Base-by-base conservation (phyloP, 2,113 vertebrate genomes). In the Microcebus tavaratra region DNA sequence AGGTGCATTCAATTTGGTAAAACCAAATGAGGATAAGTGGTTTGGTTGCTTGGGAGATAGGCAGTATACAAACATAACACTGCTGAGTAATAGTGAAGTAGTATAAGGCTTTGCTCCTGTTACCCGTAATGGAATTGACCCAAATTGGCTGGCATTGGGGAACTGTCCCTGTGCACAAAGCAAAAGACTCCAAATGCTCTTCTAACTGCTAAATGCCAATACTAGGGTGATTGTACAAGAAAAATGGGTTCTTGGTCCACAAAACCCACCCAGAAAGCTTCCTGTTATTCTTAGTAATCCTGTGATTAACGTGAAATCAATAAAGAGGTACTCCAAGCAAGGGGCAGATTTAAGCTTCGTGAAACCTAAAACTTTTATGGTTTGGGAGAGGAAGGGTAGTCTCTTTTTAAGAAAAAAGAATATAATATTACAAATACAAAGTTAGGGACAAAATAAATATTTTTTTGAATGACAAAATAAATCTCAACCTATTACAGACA, bases 21-120 rank as follows among this genome's bases (percentile, higher is more conserved):
- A 92, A 91, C 72, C 20, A 72, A 91, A 65, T 73, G 57, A 70
- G 14, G 75, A 59, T 82, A 87, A 63, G n/a, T 89, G 13, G 27
- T 68, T 91, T 80, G 42, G 96, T 95, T 95, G 70, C 89, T 88
- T 86, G 23, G 93, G 83, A 86, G 36, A 92, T 1, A n/a, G 45
- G 45, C 2, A 36, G 11, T 63, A 61, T 39, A 57, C 21, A 95
- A 67, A 91, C 11, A 75, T 31, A 72, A 83, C 21, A 63, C 15
- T 23, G 20, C 50, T 87, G 96, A 87, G 68, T 92, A 91, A 97
- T 14, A 88, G 67, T 31, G 39, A 85, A 76, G 65, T 61, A 4
- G 36, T 92, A 34, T 25, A 79, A 81, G 23, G 8, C 42, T 92
- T 79, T 92, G 31, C 4, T 93, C 25, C 45, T 91, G 1, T 80